Base-by-base conservation (phyloP, 2,113 vertebrate genomes). In the Lasiurus borealis region DNA sequence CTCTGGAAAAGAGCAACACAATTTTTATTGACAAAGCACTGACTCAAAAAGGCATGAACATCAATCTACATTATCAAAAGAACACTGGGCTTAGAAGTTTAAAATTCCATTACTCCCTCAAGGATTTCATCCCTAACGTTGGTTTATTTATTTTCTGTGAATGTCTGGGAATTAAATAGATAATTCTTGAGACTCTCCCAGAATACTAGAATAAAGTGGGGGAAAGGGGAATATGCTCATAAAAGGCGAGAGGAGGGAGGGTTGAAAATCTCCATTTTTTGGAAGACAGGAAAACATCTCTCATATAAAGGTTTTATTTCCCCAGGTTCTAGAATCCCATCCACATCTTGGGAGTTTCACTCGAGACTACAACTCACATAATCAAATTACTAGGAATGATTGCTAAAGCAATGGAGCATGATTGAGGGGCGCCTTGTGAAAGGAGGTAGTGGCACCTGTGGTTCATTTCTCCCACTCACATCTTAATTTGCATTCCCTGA, bases 11-110 rank as follows among this genome's bases (percentile, higher is more conserved):
- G 6, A 76, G 8, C 2, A 27, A 46, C 18, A 57, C 36, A 54
- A 81, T 71, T 95, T 97, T 78, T 92, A 81, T 66, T 90, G 87
- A 87, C 50, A 91, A 86, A 91, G 5, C 2, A 23, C 34, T 81
- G 27, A 80, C 76, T 95, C 66, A 85, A 71, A 88, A 90, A 88
- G 50, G 5, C 59, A 93, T 77, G 34, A 18, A 19, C 16, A 77
- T 95, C n/a, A 75, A 73, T 88, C 44, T 84, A 44, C 21, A 85
- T 85, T 66, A 92, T 54, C 15, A 71, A 89, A 88, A 80, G 44
- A 89, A 82, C 31, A 44, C 18, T 31, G 12, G 36, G 44, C 23
- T 86, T 84, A 87, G 57, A 94, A 76, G 75, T 83, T 72, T 31
- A 89, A 83, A 89, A 75, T 8, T 83, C 50, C 31, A 59, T 36